These are phyloP conservation scores for Drosophila sechellia DNA, from an alignment of 1,140 invertebrate species.

Conservation along the genomic window DNA sequence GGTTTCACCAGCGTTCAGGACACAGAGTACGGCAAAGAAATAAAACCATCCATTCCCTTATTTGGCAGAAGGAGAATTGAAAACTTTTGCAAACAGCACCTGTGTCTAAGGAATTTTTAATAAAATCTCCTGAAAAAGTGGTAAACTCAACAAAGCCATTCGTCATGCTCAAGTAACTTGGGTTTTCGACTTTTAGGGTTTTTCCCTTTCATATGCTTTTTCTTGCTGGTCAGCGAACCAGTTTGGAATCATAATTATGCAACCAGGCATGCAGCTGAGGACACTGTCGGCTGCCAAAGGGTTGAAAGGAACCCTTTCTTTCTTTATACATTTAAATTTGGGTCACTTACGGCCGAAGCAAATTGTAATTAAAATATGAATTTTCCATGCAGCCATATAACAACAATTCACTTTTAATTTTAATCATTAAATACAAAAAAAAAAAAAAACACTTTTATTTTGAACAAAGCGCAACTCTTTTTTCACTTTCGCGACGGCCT, in stretches of 20 bases:
- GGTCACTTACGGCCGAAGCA: constrained; percentile 30
- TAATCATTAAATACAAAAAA: constrained; percentile 41
- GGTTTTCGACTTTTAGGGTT: constrained; percentile 45
- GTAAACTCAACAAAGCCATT: constrained; percentile 66
- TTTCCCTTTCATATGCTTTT: constrained; percentile 3
- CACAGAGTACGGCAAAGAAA: background rate
- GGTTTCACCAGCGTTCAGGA: constrained; percentile 28
- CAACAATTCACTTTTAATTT: constrained; percentile 31
- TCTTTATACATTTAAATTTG: constrained; percentile 16
- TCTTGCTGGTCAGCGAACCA: constrained; percentile 59
- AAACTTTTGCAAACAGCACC: constrained; percentile 51
- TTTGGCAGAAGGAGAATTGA: constrained; percentile 28
- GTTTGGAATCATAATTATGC: constrained; percentile 63
- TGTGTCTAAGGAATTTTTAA: constrained; percentile 49
- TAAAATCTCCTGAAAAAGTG: constrained; percentile 53
- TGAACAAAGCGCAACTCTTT: constrained; percentile 20
- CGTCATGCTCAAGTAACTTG: constrained; percentile 64
- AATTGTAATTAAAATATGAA: constrained; percentile 71
- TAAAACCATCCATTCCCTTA: constrained; percentile 33
- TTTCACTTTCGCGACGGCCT: constrained; percentile 13
- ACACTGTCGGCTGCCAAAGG: constrained; percentile 19
- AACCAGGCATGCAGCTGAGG: constrained; percentile 43
- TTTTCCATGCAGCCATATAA: constrained; percentile 40
- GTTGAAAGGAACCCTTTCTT: constrained; percentile 22
- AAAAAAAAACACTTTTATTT: constrained; percentile 34